A percentile compares a stretch with the other conserved stretches of the same genome.
Evolutionary conservation across 2,113 vertebrate genomes (phyloP).

Genomic region (Pantherophis guttatus): DNA sequence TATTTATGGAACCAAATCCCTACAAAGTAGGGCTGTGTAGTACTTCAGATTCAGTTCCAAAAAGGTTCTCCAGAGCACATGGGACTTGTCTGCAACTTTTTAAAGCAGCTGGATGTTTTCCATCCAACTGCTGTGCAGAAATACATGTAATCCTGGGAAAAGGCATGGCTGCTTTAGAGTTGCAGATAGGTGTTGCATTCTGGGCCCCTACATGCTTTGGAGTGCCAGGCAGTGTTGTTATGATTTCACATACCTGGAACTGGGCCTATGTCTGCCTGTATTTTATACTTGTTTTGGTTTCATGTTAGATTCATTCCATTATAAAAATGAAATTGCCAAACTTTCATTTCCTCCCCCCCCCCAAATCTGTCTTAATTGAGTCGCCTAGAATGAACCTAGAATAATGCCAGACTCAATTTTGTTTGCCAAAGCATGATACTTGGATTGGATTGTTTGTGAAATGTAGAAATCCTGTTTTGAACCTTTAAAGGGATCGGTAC

Average conservation of each 20-base stretch:
- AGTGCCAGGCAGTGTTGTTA: background rate
- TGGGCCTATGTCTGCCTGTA: background rate
- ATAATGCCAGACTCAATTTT: background rate
- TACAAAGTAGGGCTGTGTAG: background rate
- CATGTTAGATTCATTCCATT: background rate
- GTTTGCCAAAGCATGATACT: background rate
- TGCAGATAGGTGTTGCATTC: background rate
- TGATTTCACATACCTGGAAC: background rate
- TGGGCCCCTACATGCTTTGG: background rate
- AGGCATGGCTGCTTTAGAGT: background rate
- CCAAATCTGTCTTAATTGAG: background rate
- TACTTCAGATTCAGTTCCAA: background rate
- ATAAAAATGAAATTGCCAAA: background rate
- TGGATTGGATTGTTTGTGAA: slow-evolving; percentile 7
- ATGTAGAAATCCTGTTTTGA: fast-evolving
- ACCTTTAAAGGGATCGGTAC: background rate
- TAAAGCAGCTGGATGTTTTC: background rate
- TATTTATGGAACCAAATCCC: background rate
- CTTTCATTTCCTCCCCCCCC: background rate
- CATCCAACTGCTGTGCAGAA: background rate
- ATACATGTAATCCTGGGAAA: background rate
- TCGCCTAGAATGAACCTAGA: slow-evolving; percentile 12
- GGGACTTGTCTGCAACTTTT: background rate
- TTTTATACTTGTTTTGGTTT: slow-evolving; percentile 2
- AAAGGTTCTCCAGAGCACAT: background rate